These are phyloP conservation scores for Gopherus flavomarginatus DNA, from an alignment of 2,113 vertebrate genomes.

Conservation along the genomic window DNA sequence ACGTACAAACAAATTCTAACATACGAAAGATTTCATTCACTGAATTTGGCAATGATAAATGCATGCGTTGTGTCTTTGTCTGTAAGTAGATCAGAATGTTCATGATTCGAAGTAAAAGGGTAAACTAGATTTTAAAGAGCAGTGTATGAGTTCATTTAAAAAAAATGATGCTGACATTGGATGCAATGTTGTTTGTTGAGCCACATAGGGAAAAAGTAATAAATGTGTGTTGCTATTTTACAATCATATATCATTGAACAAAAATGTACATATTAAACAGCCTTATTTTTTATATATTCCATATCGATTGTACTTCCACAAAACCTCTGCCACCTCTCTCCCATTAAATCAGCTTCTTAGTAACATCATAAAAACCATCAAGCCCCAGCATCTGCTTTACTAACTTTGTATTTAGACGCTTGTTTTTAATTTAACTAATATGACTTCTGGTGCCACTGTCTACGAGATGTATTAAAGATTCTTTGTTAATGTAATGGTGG, in stretches of 20 bases:
- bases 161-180: background rate
- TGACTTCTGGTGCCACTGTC: constrained; percentile 7
- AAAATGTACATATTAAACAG: background rate
- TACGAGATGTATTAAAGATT: constrained; percentile 13
- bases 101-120: background rate
- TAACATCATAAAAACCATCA: background rate
- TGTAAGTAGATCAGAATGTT: background rate
- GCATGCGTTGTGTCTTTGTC: background rate
- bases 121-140: background rate
- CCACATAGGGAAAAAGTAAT: background rate
- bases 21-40: background rate
- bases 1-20: background rate
- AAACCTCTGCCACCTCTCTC: constrained; percentile 17
- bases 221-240: background rate
- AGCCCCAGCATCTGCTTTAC: background rate
- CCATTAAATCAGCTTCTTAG: constrained; percentile 5
- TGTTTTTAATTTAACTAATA: constrained; percentile 47
- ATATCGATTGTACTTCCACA: background rate
- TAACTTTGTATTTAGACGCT: constrained; percentile 8
- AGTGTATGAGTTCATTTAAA: background rate
- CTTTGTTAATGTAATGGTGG: constrained; percentile 19
- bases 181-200: background rate
- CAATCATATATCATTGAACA: background rate
- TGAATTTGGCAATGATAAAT: background rate
- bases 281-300: background rate